Conservation (phyloP, 1,140 invertebrate species). For the Musca vetustissima region DNA sequence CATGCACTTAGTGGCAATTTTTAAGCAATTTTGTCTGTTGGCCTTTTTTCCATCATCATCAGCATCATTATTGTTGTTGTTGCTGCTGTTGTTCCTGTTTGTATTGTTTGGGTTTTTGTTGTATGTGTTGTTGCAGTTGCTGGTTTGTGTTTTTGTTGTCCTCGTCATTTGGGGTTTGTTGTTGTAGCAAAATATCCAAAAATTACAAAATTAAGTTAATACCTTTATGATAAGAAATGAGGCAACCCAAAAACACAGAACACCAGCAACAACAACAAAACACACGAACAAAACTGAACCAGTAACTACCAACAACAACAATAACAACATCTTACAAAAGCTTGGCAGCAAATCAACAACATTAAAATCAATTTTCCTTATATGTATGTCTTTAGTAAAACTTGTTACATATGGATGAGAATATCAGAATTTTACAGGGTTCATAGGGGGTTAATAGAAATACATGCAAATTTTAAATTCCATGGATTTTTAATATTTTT, state of each 20-base stretch:
- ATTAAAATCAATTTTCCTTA: too few species aligned
- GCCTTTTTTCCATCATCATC: constrained; percentile 4
- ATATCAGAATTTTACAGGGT: too few species aligned
- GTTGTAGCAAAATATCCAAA: constrained; percentile 12
- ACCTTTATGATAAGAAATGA: constrained; percentile 17
- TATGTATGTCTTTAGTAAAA: too few species aligned
- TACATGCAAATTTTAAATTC: too few species aligned
- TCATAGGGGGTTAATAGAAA: too few species aligned
- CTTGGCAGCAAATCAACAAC: too few species aligned
- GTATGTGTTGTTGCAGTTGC: not conserved
- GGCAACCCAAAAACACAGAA: not conserved
- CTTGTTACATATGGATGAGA: too few species aligned
- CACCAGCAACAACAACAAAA: not conserved
- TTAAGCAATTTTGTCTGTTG: constrained; percentile 26
- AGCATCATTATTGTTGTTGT: not conserved
- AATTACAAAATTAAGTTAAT: constrained; percentile 25
- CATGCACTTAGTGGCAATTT: constrained; percentile 26
- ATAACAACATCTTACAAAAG: too few species aligned
- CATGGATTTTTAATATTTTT: too few species aligned
- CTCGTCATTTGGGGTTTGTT: not conserved
- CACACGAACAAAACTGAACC: constrained; percentile 6
- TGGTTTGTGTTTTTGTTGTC: constrained; percentile 24
- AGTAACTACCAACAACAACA: not conserved
- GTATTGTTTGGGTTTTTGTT: not conserved
- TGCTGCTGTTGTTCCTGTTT: not conserved